phyloP scores from a whole-genome alignment of 2,888 invertebrate species.

The Thysanoteuthis rhombus region DNA sequence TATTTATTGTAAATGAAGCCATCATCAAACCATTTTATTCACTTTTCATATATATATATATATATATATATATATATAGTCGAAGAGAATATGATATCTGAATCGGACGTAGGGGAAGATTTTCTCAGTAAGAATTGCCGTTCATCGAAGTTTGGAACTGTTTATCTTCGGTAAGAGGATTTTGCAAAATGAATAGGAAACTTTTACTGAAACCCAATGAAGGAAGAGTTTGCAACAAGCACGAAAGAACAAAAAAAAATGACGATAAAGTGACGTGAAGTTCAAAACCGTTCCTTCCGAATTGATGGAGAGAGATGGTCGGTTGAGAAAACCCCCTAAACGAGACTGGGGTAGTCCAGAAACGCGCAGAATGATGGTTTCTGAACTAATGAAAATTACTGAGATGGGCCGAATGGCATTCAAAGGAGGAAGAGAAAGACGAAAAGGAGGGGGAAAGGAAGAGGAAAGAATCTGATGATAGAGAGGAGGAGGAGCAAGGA shows the following conservation, averaged over 20 bases:
- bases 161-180: no score
- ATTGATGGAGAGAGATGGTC: no score
- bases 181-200: no score
- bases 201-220: not conserved
- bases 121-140: no score
- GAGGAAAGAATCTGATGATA: not conserved
- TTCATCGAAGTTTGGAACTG: no score
- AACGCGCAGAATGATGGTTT: not conserved
- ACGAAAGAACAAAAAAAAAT: not conserved
- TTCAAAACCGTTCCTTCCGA: not conserved
- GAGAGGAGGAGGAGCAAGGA: not conserved
- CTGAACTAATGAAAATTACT: slow-evolving; percentile 12
- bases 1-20: no score
- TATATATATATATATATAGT: no score
- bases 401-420: not conserved
- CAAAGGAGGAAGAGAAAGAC: not conserved
- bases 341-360: not conserved
- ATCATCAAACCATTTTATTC: no score
- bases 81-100: no score
- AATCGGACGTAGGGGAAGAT: no score
- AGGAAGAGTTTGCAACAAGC: not conserved
- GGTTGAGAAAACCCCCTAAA: not conserved
- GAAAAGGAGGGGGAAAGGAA: not conserved
- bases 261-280: not conserved
- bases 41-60: no score